Conservation (phyloP, 1,140 invertebrate genomes). For the Brachionus angularis region DNA sequence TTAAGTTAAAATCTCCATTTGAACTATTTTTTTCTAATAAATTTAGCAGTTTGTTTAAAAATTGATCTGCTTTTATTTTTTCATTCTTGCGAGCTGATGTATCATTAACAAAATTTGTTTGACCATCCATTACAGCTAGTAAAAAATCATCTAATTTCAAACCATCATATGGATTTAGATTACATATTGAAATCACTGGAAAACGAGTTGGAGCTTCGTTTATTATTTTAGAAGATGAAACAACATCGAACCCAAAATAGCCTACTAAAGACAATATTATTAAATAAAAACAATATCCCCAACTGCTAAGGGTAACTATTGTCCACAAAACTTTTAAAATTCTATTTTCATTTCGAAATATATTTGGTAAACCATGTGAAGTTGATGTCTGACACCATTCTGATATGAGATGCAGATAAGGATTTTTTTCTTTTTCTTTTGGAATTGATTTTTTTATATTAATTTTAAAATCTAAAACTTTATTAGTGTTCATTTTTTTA, state of each 20-base stretch:
- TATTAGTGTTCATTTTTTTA: too few species aligned
- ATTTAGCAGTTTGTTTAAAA: background rate
- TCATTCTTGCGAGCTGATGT: background rate
- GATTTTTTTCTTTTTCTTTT: background rate
- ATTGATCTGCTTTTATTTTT: background rate
- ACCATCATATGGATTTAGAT: background rate
- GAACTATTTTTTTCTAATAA: background rate
- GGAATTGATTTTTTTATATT: background rate
- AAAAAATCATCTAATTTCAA: background rate
- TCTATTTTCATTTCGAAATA: background rate
- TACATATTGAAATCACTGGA: background rate
- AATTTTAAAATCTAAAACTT: background rate
- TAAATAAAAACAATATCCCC: slow-evolving; percentile 9
- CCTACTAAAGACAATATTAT: background rate
- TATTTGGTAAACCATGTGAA: background rate
- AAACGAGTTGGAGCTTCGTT: background rate
- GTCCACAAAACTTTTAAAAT: background rate
- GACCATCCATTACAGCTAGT: too few species aligned
- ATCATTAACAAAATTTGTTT: too few species aligned
- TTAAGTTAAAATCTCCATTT: background rate
- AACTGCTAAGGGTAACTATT: background rate
- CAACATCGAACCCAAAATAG: background rate
- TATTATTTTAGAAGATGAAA: background rate
- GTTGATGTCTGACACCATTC: slow-evolving; percentile 1
- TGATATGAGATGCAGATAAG: background rate